phyloP scores from a whole-genome alignment of 1,140 invertebrate species.

The Zelostemma sp. region DNA sequence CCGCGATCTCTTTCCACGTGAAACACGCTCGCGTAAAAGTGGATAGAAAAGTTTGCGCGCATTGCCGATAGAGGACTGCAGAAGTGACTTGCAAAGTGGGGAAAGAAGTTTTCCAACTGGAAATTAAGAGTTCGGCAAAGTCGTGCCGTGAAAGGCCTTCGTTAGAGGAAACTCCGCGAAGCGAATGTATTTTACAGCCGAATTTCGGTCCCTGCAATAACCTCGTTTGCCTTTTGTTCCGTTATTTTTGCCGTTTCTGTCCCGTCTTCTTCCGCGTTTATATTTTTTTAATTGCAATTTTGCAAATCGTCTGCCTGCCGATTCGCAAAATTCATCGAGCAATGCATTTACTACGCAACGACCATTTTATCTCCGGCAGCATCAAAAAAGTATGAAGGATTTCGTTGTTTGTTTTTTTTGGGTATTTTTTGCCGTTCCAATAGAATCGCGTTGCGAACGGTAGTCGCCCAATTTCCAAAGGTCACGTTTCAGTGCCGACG shows the following conservation, averaged over 20 bases:
- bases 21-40: constrained; percentile 21
- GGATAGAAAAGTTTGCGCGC: constrained; percentile 40
- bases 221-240: too few relatives aligned
- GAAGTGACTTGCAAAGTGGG: constrained; percentile 16
- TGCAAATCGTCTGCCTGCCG: not conserved
- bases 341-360: too few relatives aligned
- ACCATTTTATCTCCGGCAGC: constrained; percentile 20
- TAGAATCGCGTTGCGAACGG: constrained; percentile 32
- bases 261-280: not conserved
- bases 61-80: constrained; percentile 33
- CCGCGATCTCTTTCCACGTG: constrained; percentile 33
- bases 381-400: constrained; percentile 32
- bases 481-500: constrained; percentile 46
- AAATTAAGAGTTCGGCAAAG: constrained; percentile 42
- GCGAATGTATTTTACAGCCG: constrained; percentile 30
- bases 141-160: constrained; percentile 34
- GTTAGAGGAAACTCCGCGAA: constrained; percentile 26
- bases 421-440: constrained; percentile 20
- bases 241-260: not conserved
- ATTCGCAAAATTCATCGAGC: too few relatives aligned
- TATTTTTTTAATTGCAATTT: too few relatives aligned
- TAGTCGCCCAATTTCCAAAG: constrained; percentile 45
- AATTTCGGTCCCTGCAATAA: not conserved
- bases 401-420: constrained; percentile 19
- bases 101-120: constrained; percentile 13